Base-by-base conservation (phyloP, 2,888 invertebrate genomes). In the Lochmaea capreae region DNA sequence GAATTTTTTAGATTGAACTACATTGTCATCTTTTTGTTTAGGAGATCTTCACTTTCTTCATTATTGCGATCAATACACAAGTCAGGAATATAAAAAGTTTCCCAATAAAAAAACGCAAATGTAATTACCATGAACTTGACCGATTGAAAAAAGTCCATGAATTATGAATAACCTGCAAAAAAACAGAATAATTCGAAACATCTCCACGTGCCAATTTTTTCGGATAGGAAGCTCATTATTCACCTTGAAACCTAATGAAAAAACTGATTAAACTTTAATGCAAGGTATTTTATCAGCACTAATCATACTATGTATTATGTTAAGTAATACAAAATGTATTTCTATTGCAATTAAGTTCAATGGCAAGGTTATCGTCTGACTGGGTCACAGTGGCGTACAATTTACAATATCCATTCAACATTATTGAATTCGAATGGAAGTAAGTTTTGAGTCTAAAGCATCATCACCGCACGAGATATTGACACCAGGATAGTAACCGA, bases 331-430 rank as follows among this genome's bases (percentile, higher is more conserved):
- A 54, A 54, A 54, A 54, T 54, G 16, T 54, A 61, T 14, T 33
- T 61, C 8, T 16, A 11, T 61, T 14, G 61, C 39, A 61, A 26
- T 58, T 6, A 58, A 58, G 61, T 61, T 61, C 61, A 61, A 61
- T n/a, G 14, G 61, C 61, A 33, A 61, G 61, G 61, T 61, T 39
- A 33, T 16, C 4, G n/a, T 61, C 16, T 59, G 61, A 10, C 18
- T 10, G 9, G 18, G 9, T 54, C 9, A 18, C 54, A 54, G 54
- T 54, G 54, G 54, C 54, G 54, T 54, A 16, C 54, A 16, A 18
- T 54, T 16, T 11, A 54, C 16, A 16, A 16, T 54, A 11, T 54
- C 3, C 18, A 54, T 54, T 54, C 54, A 14, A 46, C 3, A 46
- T 4, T 4, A 12, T 46, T 12, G 46, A 14, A 46, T 14, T 46